Base-by-base conservation (phyloP, 1,140 invertebrate species). In the Tetramorium parvispinum region DNA sequence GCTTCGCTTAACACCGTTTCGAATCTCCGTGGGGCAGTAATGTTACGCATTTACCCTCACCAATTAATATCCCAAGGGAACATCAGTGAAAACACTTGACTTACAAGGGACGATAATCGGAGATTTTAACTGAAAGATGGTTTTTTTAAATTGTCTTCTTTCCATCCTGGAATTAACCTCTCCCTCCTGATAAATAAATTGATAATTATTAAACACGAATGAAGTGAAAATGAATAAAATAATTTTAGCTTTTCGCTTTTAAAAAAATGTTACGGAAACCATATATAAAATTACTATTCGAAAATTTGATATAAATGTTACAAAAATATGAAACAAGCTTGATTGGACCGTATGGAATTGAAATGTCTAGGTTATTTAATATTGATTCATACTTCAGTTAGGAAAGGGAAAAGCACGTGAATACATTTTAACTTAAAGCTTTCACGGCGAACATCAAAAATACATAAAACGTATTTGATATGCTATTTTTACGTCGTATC, bases 1-100 rank as follows among this genome's bases (percentile, higher is more conserved):
- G 53, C 40, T 59, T 46, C 68, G 79, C 55, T 83, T 83, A 83
- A 83, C 68, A 57, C 79, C 79, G 79, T 61, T 83, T 75, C 68
- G 53, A 83, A 32, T 83, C 79, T 75, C 68, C 27, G 27, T 6
- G 68, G 79, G 43, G 24, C 53, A 75, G 75, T 83, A 83, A 61
- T 73, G 53, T 75, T 71, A 83, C 68, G 79, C 40, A 75, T 83
- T 66, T 73, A 68, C 65, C 53, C 24, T 73, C 27, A 55, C 24
- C 53, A 24, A 70, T 83, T 83, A 83, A 75, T 83, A 75, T 83
- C 68, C 40, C 40, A 1, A 4, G 79, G 53, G 55, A 73, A 59
- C 18, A 13, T 0, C 68, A n/a, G n/a, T 73, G 79, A 73, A 49
- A 83, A 43, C 68, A 13, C 66, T 46, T 7, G 68, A 37, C 13